Percentiles rank a stretch among this genome's conserved stretches.
These are phyloP conservation scores for Cyprinus carpio DNA, from an alignment of 2,113 vertebrate species.

Conservation along the genomic window DNA sequence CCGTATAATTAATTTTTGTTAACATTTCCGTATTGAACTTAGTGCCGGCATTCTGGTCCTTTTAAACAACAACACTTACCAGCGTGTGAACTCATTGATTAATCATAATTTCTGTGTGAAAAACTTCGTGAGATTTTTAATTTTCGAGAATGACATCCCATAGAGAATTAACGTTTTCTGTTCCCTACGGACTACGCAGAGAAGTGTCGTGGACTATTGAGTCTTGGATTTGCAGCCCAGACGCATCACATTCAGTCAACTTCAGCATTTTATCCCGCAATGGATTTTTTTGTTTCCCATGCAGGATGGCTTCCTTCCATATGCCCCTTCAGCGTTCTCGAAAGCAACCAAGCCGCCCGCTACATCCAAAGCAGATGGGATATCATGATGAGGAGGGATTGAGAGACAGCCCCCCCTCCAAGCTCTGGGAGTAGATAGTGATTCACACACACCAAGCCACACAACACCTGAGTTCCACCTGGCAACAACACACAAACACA, in stretches of 20 bases:
- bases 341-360: constrained; percentile 80
- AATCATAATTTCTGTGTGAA: background rate
- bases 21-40: no score
- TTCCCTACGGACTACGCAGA: no score
- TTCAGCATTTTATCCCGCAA: constrained; percentile 12
- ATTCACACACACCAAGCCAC: background rate
- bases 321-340: constrained; percentile 81
- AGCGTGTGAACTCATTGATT: background rate
- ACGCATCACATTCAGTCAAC: background rate
- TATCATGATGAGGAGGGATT: constrained; percentile 89
- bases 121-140: no score
- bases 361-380: constrained; percentile 76
- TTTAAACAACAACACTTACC: no score
- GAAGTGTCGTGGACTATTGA: background rate
- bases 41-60: no score
- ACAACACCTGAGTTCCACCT: no score
- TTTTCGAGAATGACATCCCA: no score
- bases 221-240: background rate
- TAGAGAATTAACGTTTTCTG: no score
- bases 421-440: constrained; percentile 84
- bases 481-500: background rate
- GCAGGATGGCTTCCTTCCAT: constrained; percentile 88
- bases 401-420: constrained; percentile 87
- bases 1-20: no score
- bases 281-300: background rate